phyloP scores from a whole-genome alignment of 2,888 invertebrate genomes.

The Rhamphomyia laevipes region DNA sequence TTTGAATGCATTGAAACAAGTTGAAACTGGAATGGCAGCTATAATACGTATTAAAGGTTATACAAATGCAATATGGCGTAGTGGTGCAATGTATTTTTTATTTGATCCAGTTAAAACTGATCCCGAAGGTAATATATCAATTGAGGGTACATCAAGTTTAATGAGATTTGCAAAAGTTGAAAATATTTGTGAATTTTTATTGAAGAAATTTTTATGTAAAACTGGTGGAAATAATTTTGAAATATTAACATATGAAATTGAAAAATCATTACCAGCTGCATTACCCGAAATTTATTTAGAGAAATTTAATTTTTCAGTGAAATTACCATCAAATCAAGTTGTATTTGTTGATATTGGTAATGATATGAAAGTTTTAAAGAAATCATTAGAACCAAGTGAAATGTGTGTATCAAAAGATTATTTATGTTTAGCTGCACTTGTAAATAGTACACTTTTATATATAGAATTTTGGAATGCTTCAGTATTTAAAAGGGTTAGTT shows the following conservation, averaged over 20 bases:
- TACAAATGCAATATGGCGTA: constrained; percentile 37
- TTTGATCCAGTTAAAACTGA: constrained; percentile 40
- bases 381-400: neutral
- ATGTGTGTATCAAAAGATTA: constrained; percentile 4
- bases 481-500: constrained; percentile 12
- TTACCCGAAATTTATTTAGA: neutral
- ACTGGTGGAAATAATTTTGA: constrained; percentile 11
- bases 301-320: constrained; percentile 3
- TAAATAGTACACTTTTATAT: constrained; percentile 14
- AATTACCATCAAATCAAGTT: constrained; percentile 9
- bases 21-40: constrained; percentile 20
- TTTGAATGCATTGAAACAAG: constrained; percentile 8
- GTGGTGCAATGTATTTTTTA: constrained; percentile 32
- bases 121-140: constrained; percentile 28
- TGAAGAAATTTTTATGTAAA: constrained; percentile 24
- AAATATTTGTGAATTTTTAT: constrained; percentile 24
- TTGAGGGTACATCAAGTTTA: constrained; percentile 33
- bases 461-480: constrained; percentile 15
- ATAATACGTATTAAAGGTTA: constrained; percentile 32
- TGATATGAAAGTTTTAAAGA: constrained; percentile 9
- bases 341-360: constrained; percentile 9
- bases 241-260: constrained; percentile 2
- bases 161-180: constrained; percentile 28
- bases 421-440: constrained; percentile 14
- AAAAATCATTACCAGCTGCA: neutral